Evolutionary conservation across 2,888 invertebrate genomes (phyloP).

Genomic region (Synanthedon tipuliformis): DNA sequence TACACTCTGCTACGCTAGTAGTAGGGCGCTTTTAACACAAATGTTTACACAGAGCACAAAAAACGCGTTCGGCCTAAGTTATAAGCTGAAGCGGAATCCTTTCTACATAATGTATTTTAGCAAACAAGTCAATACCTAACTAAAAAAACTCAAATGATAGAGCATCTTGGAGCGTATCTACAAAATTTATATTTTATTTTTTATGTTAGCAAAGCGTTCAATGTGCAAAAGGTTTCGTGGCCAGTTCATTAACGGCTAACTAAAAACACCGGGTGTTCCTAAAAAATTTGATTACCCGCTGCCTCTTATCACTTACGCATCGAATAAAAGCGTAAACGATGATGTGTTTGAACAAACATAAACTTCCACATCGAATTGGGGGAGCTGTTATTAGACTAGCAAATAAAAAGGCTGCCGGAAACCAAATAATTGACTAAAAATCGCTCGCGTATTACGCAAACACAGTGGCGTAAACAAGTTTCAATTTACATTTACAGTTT

Average conservation of each 20-base stretch:
- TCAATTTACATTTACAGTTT: too few species aligned
- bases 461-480: not conserved
- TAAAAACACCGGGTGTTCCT: too few species aligned
- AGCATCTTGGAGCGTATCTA: too few species aligned
- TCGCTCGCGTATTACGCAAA: not conserved
- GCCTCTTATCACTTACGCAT: not conserved
- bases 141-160: too few species aligned
- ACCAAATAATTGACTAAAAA: not conserved
- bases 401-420: conserved; percentile 4
- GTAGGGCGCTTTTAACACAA: conserved; percentile 3
- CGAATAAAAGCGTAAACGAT: conserved; percentile 4
- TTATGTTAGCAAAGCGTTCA: too few species aligned
- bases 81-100: not conserved
- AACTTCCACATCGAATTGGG: conserved; percentile 7
- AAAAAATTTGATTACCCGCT: not conserved
- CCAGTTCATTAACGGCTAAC: too few species aligned
- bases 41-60: conserved; percentile 5
- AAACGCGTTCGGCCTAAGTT: not conserved
- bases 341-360: conserved; percentile 10
- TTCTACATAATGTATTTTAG: not conserved
- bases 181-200: too few species aligned
- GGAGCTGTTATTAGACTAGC: conserved; percentile 2
- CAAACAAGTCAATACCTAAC: too few species aligned
- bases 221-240: too few species aligned
- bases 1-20: not conserved